phyloP scores from a whole-genome alignment of 2,797 vertebrate genomes.

The Chloroceryle amazona region DNA sequence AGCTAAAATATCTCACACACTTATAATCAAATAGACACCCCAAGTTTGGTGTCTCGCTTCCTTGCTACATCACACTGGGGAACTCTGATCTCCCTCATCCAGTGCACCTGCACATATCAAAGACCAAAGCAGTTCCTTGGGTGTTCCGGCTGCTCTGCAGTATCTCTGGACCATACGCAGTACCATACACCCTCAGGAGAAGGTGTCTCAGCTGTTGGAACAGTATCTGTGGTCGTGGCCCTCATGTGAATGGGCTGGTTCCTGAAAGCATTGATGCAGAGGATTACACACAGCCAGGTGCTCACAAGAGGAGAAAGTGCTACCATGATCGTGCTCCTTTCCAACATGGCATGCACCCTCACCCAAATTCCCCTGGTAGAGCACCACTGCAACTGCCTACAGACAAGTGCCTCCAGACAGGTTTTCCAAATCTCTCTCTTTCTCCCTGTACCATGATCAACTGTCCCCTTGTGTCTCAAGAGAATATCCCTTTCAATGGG shows the following conservation, averaged over 20 bases:
- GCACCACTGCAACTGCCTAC: background rate
- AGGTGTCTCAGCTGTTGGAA: background rate
- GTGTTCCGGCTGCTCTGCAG: background rate
- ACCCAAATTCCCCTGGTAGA: background rate
- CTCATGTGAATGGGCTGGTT: background rate
- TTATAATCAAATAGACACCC: background rate
- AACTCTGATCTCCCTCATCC: background rate
- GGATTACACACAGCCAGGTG: accelerated
- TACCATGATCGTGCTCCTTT: background rate
- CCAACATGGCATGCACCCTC: background rate
- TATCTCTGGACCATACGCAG: background rate
- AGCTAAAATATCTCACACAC: background rate
- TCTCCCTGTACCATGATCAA: accelerated
- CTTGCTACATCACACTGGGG: background rate
- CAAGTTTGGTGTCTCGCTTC: background rate
- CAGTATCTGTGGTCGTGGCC: background rate
- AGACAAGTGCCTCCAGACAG: background rate
- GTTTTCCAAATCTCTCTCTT: background rate
- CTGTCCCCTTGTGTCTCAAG: background rate
- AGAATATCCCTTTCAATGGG: background rate
- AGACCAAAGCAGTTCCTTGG: background rate
- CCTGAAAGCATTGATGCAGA: background rate
- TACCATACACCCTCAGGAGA: background rate
- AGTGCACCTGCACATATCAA: background rate
- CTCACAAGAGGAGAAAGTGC: background rate